Evolutionary conservation across 1,140 invertebrate species (phyloP), one percentile per base, ranked within the genome.

Genomic region (Oncopodura yosiiana): DNA sequence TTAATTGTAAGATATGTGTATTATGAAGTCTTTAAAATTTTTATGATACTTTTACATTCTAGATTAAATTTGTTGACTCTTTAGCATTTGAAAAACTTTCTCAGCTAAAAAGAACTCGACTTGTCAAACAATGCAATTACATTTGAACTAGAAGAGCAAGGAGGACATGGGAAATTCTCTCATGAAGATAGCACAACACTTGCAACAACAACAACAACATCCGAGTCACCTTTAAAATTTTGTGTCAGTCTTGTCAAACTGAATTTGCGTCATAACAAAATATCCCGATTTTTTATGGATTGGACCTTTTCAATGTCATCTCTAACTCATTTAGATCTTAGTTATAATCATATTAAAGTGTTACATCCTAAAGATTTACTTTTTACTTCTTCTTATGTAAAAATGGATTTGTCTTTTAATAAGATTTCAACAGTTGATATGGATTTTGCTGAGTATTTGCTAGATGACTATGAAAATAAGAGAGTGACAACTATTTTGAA

Each of bases 371-470:
- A 19, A 19, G 51, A 57, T 44, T 14, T 63, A 5, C 34, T 44
- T 23, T 63, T 63, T 42, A n/a, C n/a, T n/a, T n/a, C n/a, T n/a
- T n/a, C n/a, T n/a, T n/a, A n/a, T n/a, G n/a, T 60, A 14, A 30
- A 30, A 1, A 16, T 63, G 11, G 58, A 63, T 32, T 16, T 63
- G 8, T 34, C 55, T 2, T 45, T 49, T 39, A 63, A 63, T 44
- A 32, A 52, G 12, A 60, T 63, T 24, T 30, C 44, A 0, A 41
- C 42, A 12, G 46, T 64, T 1, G 41, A 55, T 32, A 61, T 61
- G 59, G 51, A 30, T n/a, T n/a, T n/a, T n/a, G 58, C 56, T 11
- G 53, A 55, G 8, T 21, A 55, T 3, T 54, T 60, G 30, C 18
- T 57, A 8, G 54, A 55, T 6, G 21, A 36, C 48, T 27, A 44